Conservation (phyloP, 2,888 invertebrate genomes). For the Tineola bisselliella region DNA sequence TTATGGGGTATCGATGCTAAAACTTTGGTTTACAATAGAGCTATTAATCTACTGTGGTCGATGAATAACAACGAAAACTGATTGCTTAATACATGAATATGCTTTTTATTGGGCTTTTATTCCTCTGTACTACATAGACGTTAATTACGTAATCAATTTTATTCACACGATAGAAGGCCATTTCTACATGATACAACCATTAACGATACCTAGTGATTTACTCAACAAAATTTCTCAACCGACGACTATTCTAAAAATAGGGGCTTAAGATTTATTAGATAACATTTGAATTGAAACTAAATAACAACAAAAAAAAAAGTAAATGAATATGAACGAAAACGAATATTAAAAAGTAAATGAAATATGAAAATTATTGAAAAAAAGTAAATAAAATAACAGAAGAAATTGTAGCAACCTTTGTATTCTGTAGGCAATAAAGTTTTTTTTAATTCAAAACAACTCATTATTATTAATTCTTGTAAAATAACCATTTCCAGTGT, state of each 20-base stretch:
- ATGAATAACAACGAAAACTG: slow-evolving; percentile 29
- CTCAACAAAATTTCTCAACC: too few relatives aligned
- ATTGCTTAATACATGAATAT: neutral
- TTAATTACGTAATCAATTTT: neutral
- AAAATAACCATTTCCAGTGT: neutral
- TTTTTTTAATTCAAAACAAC: neutral
- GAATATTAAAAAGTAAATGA: too few relatives aligned
- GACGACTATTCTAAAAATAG: too few relatives aligned
- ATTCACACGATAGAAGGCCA: neutral
- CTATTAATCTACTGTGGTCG: slow-evolving; percentile 60
- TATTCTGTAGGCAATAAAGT: neutral
- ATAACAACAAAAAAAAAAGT: too few relatives aligned
- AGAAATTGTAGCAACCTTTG: too few relatives aligned
- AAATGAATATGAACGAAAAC: too few relatives aligned
- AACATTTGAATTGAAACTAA: too few relatives aligned
- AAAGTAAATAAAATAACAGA: too few relatives aligned
- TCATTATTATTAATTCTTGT: neutral
- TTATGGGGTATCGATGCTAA: slow-evolving; percentile 72
- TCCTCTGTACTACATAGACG: neutral
- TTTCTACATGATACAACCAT: neutral
- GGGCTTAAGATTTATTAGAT: too few relatives aligned
- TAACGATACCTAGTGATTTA: neutral
- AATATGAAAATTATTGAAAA: too few relatives aligned
- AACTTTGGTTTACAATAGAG: slow-evolving; percentile 65
- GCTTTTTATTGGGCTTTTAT: neutral